phyloP scores from a whole-genome alignment of 2,113 vertebrate genomes.

The Eulemur rufifrons region DNA sequence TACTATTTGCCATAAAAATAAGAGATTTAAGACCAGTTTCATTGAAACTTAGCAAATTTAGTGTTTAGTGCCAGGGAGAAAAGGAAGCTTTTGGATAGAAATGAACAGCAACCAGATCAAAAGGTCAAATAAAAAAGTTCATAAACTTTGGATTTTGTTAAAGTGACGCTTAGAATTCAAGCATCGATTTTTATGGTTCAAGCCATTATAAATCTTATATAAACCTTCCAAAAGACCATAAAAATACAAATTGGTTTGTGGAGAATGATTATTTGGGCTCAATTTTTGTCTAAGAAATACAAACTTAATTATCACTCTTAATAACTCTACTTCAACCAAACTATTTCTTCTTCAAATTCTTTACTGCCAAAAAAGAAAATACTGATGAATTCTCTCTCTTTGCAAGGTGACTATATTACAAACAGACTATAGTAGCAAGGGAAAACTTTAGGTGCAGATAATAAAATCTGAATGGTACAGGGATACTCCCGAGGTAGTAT shows the following conservation, averaged over 20 bases:
- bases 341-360: neutral
- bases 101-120: conserved; percentile 33
- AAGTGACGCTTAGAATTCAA: conserved; percentile 39
- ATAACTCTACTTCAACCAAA: conserved; percentile 42
- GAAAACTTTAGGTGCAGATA: neutral
- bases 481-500: neutral
- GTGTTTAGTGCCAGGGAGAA: neutral
- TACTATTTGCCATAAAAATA: conserved; percentile 9
- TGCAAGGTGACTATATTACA: neutral
- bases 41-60: neutral
- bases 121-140: neutral
- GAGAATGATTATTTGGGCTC: conserved; percentile 7
- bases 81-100: conserved; percentile 23
- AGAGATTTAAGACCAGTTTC: neutral
- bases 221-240: neutral
- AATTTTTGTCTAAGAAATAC: conserved; percentile 37
- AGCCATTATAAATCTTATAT: neutral
- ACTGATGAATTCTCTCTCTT: neutral
- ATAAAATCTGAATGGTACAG: neutral
- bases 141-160: conserved; percentile 35
- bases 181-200: neutral
- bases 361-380: conserved; percentile 12
- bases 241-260: neutral
- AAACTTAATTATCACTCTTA: conserved; percentile 50
- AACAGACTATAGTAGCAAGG: neutral